A percentile compares a stretch with the other conserved stretches of the same genome.
Evolutionary conservation across 2,113 vertebrate species (phyloP).

Genomic region (Arenaria interpres): DNA sequence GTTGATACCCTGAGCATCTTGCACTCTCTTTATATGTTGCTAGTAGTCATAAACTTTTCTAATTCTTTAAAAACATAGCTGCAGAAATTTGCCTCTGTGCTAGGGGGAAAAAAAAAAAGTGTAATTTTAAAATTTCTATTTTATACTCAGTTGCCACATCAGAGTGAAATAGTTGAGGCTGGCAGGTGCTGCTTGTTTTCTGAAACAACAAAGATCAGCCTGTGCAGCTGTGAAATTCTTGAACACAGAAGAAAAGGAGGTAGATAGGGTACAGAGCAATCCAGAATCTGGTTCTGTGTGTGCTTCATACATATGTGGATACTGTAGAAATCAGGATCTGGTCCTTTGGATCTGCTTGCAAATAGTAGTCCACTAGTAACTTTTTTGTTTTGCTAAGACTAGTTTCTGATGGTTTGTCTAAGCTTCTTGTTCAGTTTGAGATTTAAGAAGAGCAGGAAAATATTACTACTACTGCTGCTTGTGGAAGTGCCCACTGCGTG

Average conservation of each 20-base stretch:
- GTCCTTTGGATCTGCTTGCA: neutral
- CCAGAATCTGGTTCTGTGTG: neutral
- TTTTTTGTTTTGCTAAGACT: neutral
- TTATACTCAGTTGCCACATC: neutral
- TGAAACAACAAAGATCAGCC: neutral
- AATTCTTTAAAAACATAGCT: neutral
- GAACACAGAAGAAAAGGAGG: neutral
- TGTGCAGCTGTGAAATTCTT: neutral
- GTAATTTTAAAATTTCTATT: neutral
- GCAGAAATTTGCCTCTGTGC: neutral
- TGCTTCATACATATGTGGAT: rapidly evolving
- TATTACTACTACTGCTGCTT: rapidly evolving
- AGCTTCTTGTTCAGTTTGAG: neutral
- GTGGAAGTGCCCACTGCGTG: neutral
- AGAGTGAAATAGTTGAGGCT: neutral
- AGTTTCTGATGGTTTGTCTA: neutral
- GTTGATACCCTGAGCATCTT: neutral
- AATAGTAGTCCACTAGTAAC: neutral
- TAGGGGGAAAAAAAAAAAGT: neutral
- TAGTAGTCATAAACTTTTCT: neutral
- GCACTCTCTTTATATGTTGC: neutral
- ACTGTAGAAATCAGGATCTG: neutral
- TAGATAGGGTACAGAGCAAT: too few relatives aligned
- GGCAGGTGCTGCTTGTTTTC: neutral
- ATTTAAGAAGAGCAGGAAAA: neutral